Conservation (phyloP, 2,888 invertebrate species). For the Drosophila mayaguana region DNA sequence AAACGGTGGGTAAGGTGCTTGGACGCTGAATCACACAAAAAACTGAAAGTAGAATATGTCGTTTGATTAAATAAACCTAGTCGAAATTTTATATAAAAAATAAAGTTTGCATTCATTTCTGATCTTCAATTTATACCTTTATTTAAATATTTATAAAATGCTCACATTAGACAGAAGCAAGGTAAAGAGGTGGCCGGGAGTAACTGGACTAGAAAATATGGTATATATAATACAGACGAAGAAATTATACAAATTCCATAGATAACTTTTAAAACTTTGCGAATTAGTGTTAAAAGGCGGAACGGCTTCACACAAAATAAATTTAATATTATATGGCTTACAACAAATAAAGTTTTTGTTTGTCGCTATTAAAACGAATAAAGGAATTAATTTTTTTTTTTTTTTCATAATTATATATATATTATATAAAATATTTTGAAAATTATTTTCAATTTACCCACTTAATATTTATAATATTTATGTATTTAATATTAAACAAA, state of each 20-base stretch:
- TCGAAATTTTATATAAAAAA: neutral
- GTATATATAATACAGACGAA: too few relatives aligned
- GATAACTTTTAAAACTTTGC: neutral
- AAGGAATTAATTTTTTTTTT: neutral
- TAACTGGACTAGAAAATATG: neutral
- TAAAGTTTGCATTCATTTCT: neutral
- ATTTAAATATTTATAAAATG: neutral
- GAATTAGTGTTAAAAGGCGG: neutral
- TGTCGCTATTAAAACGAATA: neutral
- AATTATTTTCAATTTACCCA: too few relatives aligned
- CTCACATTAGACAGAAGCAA: neutral
- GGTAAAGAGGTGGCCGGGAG: neutral
- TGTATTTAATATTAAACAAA: too few relatives aligned
- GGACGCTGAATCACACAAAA: too few relatives aligned
- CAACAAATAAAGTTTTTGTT: neutral
- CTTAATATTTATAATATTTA: too few relatives aligned
- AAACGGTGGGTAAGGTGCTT: neutral
- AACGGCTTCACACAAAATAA: neutral
- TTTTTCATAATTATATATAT: neutral
- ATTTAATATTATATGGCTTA: neutral
- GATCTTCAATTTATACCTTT: neutral
- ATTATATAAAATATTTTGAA: too few relatives aligned
- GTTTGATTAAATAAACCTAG: neutral
- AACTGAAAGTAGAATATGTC: neutral
- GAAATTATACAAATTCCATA: neutral